Percentiles rank a stretch among this genome's conserved stretches.
Evolutionary conservation across 1,140 invertebrate genomes (phyloP).

Genomic region (Camponotus pennsylvanicus): DNA sequence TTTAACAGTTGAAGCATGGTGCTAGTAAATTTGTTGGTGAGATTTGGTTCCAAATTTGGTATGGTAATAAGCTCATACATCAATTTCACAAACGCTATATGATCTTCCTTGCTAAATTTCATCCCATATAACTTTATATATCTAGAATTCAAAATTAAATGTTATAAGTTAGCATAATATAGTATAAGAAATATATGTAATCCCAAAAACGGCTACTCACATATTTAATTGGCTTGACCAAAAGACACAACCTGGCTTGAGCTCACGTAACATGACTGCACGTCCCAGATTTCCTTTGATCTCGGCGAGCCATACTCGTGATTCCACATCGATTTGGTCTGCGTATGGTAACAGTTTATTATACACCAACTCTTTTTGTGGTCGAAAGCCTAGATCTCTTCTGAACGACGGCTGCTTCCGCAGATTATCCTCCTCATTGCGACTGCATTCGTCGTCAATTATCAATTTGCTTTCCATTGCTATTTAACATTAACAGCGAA

Average conservation of each 20-base stretch:
- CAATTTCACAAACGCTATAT: conserved; percentile 95
- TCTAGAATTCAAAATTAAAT: conserved; percentile 84
- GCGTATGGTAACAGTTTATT: conserved; percentile 91
- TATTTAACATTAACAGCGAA: background rate
- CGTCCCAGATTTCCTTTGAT: conserved; percentile 91
- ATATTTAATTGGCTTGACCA: conserved; percentile 89
- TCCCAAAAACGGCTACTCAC: conserved; percentile 81
- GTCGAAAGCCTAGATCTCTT: background rate
- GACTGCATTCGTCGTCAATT: background rate
- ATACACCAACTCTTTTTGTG: conserved; percentile 89
- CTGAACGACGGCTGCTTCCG: background rate
- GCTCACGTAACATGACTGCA: conserved; percentile 89
- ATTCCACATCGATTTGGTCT: conserved; percentile 89
- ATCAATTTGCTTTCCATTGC: background rate
- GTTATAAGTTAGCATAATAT: background rate
- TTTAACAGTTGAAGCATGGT: conserved; percentile 87
- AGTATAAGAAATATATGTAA: too few relatives aligned
- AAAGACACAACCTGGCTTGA: conserved; percentile 89
- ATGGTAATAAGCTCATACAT: conserved; percentile 92
- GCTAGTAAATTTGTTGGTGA: conserved; percentile 90
- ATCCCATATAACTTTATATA: conserved; percentile 94
- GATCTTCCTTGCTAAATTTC: conserved; percentile 96
- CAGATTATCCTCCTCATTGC: background rate
- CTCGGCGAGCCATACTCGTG: conserved; percentile 87
- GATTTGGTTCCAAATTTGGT: conserved; percentile 91